These are phyloP conservation scores for Varecia variegata DNA, from an alignment of 2,797 vertebrate species.

Conservation along the genomic window DNA sequence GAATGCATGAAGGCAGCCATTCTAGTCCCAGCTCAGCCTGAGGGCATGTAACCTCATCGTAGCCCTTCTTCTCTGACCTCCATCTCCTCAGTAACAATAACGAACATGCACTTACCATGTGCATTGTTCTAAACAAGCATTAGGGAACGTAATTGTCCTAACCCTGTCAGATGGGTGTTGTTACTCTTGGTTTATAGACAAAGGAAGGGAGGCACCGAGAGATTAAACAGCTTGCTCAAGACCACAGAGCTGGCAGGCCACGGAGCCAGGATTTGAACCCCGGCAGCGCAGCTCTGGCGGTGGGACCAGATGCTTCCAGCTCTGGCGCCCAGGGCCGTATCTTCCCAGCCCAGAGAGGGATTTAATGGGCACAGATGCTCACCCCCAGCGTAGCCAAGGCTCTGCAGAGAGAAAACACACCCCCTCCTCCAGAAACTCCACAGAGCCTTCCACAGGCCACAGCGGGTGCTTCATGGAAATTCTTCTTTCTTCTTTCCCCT, in stretches of 20 bases:
- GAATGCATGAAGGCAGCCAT: not conserved
- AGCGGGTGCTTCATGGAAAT: not conserved
- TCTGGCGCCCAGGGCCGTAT: not conserved
- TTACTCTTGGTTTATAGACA: not conserved
- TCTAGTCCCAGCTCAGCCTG: not conserved
- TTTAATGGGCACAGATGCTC: not conserved
- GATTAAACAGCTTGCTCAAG: not conserved
- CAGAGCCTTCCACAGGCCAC: not conserved
- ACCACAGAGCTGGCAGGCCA: not conserved
- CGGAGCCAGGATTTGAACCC: not conserved
- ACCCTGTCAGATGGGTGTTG: not conserved
- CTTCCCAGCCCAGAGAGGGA: not conserved
- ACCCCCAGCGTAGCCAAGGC: rapidly evolving
- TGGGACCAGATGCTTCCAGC: not conserved
- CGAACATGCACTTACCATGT: not conserved
- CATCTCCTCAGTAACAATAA: not conserved
- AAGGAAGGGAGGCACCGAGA: not conserved
- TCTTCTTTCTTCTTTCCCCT: not conserved
- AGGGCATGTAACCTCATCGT: not conserved
- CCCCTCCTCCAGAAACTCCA: not conserved
- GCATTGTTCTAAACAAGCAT: not conserved
- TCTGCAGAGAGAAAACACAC: not conserved
- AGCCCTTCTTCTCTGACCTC: not conserved
- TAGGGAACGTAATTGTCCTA: not conserved
- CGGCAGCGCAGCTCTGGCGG: not conserved